Conservation (phyloP, 2,113 vertebrate genomes). For the Jaculus jaculus region DNA sequence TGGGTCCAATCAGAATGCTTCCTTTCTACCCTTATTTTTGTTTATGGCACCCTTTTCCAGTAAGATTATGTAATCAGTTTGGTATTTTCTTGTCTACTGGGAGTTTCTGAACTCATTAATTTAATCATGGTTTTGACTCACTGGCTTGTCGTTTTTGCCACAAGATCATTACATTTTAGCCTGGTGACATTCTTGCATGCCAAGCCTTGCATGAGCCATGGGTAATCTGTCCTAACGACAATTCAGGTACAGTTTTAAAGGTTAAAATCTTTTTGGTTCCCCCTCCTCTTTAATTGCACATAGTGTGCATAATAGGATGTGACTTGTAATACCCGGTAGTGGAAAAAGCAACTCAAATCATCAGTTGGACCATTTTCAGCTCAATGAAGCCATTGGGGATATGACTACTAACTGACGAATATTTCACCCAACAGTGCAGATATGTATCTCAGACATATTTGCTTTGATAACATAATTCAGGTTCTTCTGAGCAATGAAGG, state of each 20-base stretch:
- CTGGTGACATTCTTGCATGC: not conserved
- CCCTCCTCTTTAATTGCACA: not conserved
- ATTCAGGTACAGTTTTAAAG: conserved; percentile 1
- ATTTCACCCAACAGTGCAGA: not conserved
- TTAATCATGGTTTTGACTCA: conserved; percentile 68
- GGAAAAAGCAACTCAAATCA: not conserved
- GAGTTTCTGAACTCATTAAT: conserved; percentile 48
- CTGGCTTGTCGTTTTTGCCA: conserved; percentile 54
- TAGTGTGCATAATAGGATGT: not conserved
- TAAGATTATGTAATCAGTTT: conserved; percentile 68
- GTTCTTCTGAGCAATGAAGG: not conserved
- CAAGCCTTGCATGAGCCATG: not conserved
- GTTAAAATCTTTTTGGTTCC: not conserved
- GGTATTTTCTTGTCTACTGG: conserved; percentile 67
- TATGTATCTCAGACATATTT: not conserved
- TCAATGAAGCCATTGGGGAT: not conserved
- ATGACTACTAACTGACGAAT: not conserved
- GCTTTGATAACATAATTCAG: not conserved
- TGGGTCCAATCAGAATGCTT: conserved; percentile 46
- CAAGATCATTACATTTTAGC: conserved; percentile 29
- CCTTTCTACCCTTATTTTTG: not conserved
- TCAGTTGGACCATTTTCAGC: conserved; percentile 2
- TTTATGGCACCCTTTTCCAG: conserved; percentile 16
- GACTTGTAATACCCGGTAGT: not conserved
- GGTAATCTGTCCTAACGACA: not conserved